A percentile compares a stretch with the other conserved stretches of the same genome.
Conservation (phyloP, 2,113 vertebrate species). For the Mesocricetus auratus region DNA sequence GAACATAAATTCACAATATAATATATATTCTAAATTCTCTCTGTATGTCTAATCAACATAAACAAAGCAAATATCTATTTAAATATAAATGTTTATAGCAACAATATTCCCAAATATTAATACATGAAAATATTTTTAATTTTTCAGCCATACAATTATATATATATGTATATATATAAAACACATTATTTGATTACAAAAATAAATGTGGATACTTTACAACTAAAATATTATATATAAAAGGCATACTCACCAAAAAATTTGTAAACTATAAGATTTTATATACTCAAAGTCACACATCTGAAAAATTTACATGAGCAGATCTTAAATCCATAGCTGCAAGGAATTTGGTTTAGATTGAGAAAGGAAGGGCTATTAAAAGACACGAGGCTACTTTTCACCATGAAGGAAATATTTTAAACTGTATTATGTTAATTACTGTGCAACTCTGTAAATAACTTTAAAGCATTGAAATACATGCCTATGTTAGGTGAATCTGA, state of each 20-base stretch:
- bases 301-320: background rate
- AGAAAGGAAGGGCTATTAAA: background rate
- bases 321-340: background rate
- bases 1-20: background rate
- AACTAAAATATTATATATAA: background rate
- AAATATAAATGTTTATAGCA: background rate
- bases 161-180: background rate
- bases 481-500: background rate
- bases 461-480: background rate
- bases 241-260: background rate
- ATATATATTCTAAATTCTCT: background rate
- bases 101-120: background rate
- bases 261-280: accelerated
- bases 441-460: background rate
- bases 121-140: background rate
- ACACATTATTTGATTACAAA: background rate
- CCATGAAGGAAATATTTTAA: background rate
- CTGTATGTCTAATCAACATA: background rate
- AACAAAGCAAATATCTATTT: background rate
- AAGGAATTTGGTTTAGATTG: background rate
- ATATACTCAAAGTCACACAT: background rate
- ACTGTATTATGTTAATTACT: background rate
- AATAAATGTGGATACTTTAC: background rate
- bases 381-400: background rate
- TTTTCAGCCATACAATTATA: background rate